Evolutionary conservation across 1,140 invertebrate species (phyloP).

Genomic region (Araneus ventricosus): DNA sequence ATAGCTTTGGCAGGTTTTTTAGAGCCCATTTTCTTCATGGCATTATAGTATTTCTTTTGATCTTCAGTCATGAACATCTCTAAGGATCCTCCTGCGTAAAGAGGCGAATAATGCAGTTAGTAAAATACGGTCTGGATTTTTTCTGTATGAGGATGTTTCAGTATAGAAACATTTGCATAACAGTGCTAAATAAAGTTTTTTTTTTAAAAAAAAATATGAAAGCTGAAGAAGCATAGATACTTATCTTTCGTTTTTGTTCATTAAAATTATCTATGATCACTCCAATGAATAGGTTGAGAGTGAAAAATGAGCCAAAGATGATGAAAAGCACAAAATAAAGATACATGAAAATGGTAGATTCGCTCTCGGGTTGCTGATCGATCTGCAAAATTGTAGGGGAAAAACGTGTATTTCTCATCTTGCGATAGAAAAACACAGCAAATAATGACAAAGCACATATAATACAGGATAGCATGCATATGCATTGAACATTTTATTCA

Average conservation of each 20-base stretch:
- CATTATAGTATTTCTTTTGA: slow-evolving; percentile 99
- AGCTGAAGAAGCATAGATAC: slow-evolving; percentile 1
- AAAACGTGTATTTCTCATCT: background rate
- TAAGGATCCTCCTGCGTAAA: slow-evolving; percentile 92
- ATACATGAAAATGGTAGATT: slow-evolving; percentile 98
- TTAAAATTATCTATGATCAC: slow-evolving; percentile 99
- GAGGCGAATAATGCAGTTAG: background rate
- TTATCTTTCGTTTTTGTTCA: slow-evolving; percentile 97
- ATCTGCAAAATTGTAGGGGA: slow-evolving; percentile 23
- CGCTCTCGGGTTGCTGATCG: slow-evolving; percentile 86
- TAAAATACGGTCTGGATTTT: background rate
- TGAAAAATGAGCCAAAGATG: slow-evolving; percentile 98
- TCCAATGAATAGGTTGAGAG: slow-evolving; percentile 97
- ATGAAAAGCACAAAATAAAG: slow-evolving; percentile 99
- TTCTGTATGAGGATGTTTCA: no score
- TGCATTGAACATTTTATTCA: no score
- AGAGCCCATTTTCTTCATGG: slow-evolving; percentile 99
- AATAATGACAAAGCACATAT: no score
- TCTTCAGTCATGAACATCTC: slow-evolving; percentile 99
- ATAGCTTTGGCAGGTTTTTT: slow-evolving; percentile 99
- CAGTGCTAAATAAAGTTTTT: no score
- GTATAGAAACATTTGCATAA: no score
- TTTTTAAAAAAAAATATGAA: background rate
- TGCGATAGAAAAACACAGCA: no score
- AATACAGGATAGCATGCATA: no score